phyloP scores from a whole-genome alignment of 1,140 invertebrate species.

The Listronotus oregonensis region DNA sequence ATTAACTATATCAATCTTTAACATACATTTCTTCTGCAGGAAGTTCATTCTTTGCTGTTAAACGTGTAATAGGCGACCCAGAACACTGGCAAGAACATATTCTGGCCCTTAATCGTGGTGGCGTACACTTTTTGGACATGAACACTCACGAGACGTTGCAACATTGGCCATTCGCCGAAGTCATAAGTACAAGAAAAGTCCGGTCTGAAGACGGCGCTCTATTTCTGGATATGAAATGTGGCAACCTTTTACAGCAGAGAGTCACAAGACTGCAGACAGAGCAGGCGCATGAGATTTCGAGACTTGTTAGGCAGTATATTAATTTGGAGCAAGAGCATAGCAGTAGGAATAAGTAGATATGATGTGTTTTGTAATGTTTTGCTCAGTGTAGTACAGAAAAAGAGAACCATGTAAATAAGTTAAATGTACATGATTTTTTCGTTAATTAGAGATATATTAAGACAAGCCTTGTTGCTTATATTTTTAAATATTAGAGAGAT shows the following conservation, averaged over 20 bases:
- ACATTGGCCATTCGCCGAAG: slow-evolving; percentile 91
- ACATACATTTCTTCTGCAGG: slow-evolving; percentile 21
- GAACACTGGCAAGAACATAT: slow-evolving; percentile 79
- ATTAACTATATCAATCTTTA: too few relatives aligned
- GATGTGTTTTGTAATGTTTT: not conserved
- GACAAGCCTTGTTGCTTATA: too few relatives aligned
- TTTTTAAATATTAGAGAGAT: too few relatives aligned
- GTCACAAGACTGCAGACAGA: slow-evolving; percentile 96
- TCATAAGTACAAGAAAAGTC: slow-evolving; percentile 92
- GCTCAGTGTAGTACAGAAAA: not conserved
- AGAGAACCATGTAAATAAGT: too few relatives aligned
- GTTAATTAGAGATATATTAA: too few relatives aligned
- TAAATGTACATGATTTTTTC: too few relatives aligned
- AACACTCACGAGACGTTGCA: slow-evolving; percentile 90
- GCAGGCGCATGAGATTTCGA: slow-evolving; percentile 93
- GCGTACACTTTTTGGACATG: slow-evolving; percentile 92
- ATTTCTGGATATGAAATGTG: slow-evolving; percentile 96
- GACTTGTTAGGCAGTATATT: slow-evolving; percentile 95
- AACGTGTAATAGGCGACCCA: slow-evolving; percentile 68
- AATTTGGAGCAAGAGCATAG: slow-evolving; percentile 74
- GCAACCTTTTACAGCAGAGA: slow-evolving; percentile 93
- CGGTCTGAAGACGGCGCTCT: slow-evolving; percentile 89
- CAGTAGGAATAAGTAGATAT: slow-evolving; percentile 41
- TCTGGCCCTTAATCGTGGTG: slow-evolving; percentile 89
- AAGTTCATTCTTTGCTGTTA: slow-evolving; percentile 96